Percentiles rank a stretch among this genome's conserved stretches.
Conservation (phyloP, 2,797 vertebrate species). For the Morelia viridis region DNA sequence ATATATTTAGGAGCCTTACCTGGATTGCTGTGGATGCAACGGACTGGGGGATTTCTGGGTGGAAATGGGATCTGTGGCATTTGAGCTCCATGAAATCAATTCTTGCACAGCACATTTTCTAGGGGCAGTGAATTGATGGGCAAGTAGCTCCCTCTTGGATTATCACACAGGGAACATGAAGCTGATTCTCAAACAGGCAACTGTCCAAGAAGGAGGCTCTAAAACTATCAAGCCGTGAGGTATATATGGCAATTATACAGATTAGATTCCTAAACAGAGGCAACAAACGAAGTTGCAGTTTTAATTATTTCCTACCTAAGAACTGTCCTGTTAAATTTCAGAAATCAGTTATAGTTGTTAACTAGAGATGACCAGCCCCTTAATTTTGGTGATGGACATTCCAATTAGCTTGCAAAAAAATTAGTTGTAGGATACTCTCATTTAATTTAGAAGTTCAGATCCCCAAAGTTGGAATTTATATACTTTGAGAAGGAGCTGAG, state of each 20-base stretch:
- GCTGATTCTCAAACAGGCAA: neutral
- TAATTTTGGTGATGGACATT: neutral
- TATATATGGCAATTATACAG: neutral
- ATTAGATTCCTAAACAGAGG: neutral
- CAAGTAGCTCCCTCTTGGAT: neutral
- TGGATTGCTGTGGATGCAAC: neutral
- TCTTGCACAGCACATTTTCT: no score
- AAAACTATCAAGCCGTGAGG: neutral
- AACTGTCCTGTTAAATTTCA: neutral
- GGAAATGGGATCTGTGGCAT: neutral
- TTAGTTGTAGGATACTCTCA: neutral
- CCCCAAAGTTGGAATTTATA: no score
- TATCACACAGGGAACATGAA: neutral
- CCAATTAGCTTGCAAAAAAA: neutral
- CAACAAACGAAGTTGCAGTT: neutral
- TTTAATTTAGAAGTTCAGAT: no score
- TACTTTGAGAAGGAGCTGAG: neutral
- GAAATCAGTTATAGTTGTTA: neutral
- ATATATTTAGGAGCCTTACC: neutral
- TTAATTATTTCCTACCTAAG: no score
- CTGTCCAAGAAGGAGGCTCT: neutral
- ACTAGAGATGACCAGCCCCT: neutral
- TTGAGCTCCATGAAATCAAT: neutral
- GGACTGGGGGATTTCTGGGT: neutral
- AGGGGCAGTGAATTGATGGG: no score